Base-by-base conservation (phyloP, 2,113 vertebrate species). In the Heterotilapia buettikoferi region DNA sequence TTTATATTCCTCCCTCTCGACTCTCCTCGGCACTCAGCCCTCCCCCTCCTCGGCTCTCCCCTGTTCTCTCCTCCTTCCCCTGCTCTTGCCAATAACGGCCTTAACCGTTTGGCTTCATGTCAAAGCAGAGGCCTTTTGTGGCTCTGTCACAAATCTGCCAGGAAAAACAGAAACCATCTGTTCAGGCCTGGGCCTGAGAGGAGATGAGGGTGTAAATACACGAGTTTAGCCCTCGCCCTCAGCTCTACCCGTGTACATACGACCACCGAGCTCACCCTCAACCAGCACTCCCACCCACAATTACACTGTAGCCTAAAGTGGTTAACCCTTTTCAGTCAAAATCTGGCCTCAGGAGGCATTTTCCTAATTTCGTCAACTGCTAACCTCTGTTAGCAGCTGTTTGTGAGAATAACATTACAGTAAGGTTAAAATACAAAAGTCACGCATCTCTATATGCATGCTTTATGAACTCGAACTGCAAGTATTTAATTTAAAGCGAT, bases 121-220 rank as follows among this genome's bases (percentile, higher is more conserved):
- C 96, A 97, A 91, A 96, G 93, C 94, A 89, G 94, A 93, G 96
- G 96, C 95, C 96, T 96, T 95, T 95, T 96, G 96, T 96, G 96
- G 96, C 96, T 97, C 93, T 91, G 95, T 97, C 95, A 92, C 96
- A 97, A 97, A 96, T 97, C 96, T 96, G 95, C 92, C 95, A 94
- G 96, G 95, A 95, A 97, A 97, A 97, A 97, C 95, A 97, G 76
- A 93, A 97, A 97, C 95, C 97, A 97, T 97, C 96, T 97, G 97
- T 93, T 95, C 66, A 52, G n/a, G 68, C 87, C 88, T 36, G 85
- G 79, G 90, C 96, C 94, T 92, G 93, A 96, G 96, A 80, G 57
- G 89, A 88, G 92, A 92, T 92, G 93, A 92, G 95, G 82, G 88
- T 90, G 90, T 95, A 96, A 95, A 83, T 93, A 84, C 92, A 92